Evolutionary conservation across 1,140 invertebrate genomes (phyloP).

Genomic region (Drosophila equinoxialis): DNA sequence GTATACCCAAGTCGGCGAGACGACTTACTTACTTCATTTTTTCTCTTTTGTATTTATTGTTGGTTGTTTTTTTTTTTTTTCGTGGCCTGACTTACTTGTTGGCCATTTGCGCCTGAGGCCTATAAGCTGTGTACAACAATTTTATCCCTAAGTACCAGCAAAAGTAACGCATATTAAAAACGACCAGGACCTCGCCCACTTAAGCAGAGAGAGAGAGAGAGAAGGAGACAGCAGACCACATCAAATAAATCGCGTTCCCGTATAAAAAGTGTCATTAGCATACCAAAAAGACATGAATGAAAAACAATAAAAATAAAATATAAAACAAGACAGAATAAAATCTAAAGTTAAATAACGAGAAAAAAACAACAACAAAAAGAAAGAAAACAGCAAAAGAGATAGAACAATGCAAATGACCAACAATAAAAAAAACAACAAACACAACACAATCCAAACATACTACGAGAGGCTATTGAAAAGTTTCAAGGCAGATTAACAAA

Average conservation of each 20-base stretch:
- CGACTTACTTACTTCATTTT: too few species aligned
- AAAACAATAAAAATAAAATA: conserved; percentile 10
- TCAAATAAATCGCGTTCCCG: conserved; percentile 30
- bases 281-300: conserved; percentile 20
- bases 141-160: conserved; percentile 18
- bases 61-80: not conserved
- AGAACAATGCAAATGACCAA: conserved; percentile 24
- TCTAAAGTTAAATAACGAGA: conserved; percentile 21
- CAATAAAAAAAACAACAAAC: conserved; percentile 6
- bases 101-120: conserved; percentile 29
- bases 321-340: conserved; percentile 1
- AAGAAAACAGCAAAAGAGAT: conserved; percentile 3
- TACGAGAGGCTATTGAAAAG: conserved; percentile 15
- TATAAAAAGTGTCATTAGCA: conserved; percentile 55
- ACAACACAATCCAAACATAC: conserved; percentile 3
- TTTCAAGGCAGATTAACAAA: not conserved
- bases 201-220: not conserved
- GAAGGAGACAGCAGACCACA: conserved; percentile 16
- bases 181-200: not conserved
- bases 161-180: conserved; percentile 36
- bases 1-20: too few species aligned
- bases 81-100: not conserved
- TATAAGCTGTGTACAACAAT: conserved; percentile 22
- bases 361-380: conserved; percentile 4
- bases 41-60: not conserved